Conservation (phyloP, 2,797 vertebrate species). For the Enteromius thamalakanensis region DNA sequence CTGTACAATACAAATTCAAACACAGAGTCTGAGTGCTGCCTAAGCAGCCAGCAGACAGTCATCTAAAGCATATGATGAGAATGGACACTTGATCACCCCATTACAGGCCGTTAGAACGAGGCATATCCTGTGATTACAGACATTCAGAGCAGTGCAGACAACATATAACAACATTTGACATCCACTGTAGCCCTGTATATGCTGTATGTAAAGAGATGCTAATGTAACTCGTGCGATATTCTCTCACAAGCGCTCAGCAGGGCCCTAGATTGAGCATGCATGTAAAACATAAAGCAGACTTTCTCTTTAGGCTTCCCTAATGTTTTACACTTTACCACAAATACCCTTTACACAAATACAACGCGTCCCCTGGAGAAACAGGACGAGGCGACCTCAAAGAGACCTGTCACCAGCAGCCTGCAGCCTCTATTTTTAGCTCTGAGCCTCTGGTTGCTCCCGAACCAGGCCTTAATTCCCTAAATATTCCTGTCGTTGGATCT, state of each 20-base stretch:
- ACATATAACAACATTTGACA: neutral
- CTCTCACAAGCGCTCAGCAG: neutral
- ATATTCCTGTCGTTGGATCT: slow-evolving; percentile 33
- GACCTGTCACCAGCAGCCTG: slow-evolving; percentile 52
- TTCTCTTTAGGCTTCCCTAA: neutral
- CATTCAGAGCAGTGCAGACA: neutral
- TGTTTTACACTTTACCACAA: neutral
- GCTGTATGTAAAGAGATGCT: neutral
- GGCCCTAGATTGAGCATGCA: neutral
- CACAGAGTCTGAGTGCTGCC: neutral
- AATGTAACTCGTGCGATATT: neutral
- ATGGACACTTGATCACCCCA: slow-evolving; percentile 20
- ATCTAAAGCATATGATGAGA: neutral
- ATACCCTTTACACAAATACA: slow-evolving; percentile 22
- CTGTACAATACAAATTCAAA: neutral
- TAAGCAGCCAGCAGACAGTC: neutral
- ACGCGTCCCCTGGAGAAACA: slow-evolving; percentile 33
- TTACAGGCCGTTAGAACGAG: neutral
- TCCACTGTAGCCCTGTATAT: neutral
- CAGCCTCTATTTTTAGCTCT: slow-evolving; percentile 55
- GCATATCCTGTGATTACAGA: slow-evolving; percentile 23
- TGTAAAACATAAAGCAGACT: neutral
- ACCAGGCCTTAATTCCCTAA: slow-evolving; percentile 39
- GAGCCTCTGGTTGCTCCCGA: slow-evolving; percentile 18
- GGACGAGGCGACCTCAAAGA: slow-evolving; percentile 54